Base-by-base conservation (phyloP, 2,797 vertebrate species). In the Poecilia wingei region DNA sequence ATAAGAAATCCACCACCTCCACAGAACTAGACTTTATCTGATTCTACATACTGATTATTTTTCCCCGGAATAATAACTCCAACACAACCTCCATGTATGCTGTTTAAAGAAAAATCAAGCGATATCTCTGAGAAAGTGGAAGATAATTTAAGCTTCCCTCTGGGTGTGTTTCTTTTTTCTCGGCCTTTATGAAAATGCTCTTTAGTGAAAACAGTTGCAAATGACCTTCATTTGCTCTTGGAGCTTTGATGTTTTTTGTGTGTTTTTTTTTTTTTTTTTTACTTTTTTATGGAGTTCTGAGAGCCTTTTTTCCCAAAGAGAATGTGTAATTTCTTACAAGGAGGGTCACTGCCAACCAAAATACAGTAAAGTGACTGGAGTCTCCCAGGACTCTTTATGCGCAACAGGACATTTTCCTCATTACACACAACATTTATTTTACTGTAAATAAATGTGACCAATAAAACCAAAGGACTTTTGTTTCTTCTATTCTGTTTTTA, bases 111-210 rank as follows among this genome's bases (percentile, higher is more conserved):
- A 41, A 31, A 36, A 20, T 41, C 6, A 76, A 51, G 41, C 47
- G 0, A 53, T 22, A 69, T 45, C 78, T 69, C 43, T 76, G 59
- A 36, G n/a, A 49, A 3, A 71, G 45, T 1, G 1, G 16, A 31
- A 53, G 14, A 77, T 69, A 3, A 83, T 81, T 76, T 72, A 3
- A 4, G 36, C 36, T 0, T 72, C 1, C 12, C 0, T 46, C 79
- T 79, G 53, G 80, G 69, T 9, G 70, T 6, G 22, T 55, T 72
- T 77, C 75, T 18, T 49, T 72, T 12, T 47, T 31, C 16, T 41
- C 13, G 10, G 28, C 74, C 75, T 77, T 68, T 72, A 80, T 74
- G 28, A 22, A 66, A 69, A 82, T 70, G 46, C 64, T n/a, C 68
- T 47, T 3, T 10, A 71, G 28, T 57, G 25, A 78, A 85, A 74